Base-by-base conservation (phyloP, 2,888 invertebrate species). In the Melinopterus prodromus region DNA sequence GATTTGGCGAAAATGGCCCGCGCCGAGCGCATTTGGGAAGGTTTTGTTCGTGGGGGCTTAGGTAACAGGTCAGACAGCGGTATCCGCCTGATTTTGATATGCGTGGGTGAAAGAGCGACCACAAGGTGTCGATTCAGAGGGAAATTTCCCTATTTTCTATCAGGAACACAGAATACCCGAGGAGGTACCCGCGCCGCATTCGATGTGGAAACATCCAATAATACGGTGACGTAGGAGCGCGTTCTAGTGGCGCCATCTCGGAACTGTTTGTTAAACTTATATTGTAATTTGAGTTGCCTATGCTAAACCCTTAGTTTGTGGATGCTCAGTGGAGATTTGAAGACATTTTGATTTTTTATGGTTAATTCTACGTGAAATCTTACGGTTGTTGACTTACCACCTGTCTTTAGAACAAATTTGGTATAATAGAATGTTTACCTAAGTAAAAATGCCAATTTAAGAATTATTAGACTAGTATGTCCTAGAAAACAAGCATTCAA, bases 71-170 rank as follows among this genome's bases (percentile, higher is more conserved):
- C 53, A 53, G 53, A 12, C 53, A 12, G 12, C 53, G 9, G 53
- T 12, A 7, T 53, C 53, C 53, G 53, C 37, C 37, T 38, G 69
- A 37, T 71, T 16, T 16, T 72, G 74, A 74, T 71, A 16, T 53
- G 78, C 72, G 78, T 78, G 78, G 78, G 78, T 71, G 78, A 78
- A 71, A 71, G 78, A 78, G 78, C 74, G 53, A 78, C 71, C 78
- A 78, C 78, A 78, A 81, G 84, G 84, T 84, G 83, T 82, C 82
- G 83, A 84, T 84, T 85, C 81, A 84, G 85, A 85, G 85, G 85
- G 85, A 86, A 85, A 86, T 85, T 85, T 85, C 83, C 85, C 85
- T 84, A 85, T 84, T 85, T 84, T 81, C 71, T 80, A 83, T 53
- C 81, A 84, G 85, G 85, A 81, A 16, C 75, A 69, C 83, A 85